Base-by-base conservation (phyloP, 2,113 vertebrate genomes). In the Turdus rufiventris region DNA sequence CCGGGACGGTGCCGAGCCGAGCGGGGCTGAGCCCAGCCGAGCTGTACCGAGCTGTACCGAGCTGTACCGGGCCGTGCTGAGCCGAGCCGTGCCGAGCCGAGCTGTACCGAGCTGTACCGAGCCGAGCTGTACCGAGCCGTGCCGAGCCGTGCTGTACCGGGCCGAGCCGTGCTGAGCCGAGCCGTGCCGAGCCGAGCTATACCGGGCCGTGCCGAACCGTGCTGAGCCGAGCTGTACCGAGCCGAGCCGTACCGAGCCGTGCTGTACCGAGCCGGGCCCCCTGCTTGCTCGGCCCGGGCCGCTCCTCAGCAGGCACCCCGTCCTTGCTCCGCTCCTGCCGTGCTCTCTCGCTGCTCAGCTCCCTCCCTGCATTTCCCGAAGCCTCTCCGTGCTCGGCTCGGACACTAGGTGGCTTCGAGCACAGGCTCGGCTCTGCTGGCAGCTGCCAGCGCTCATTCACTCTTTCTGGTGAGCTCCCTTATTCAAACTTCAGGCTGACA, bases 371-470 rank as follows among this genome's bases (percentile, higher is more conserved):
- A 2, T 93, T 75, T 38, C 77, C 79, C 9, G 11, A 4, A 71
- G 54, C 63, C 2, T 62, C 48, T 76, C 71, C 79, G 50, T 73
- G 66, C 93, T 81, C 81, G 3, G 86, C 94, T 96, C 51, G 92
- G 95, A 97, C 98, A 97, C 98, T 97, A 98, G 98, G 98, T 98
- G 98, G 98, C 97, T 97, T 92, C 84, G 54, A 95, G 96, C 78
- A 73, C 76, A 89, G 88, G 88, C 91, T 95, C 67, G 24, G 87
- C 88, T 95, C 61, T 33, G 48, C 38, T 6, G 93, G 78, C 70
- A 40, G 93, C 89, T 76, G 91, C 45, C 31, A 9, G 43, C 33
- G 18, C 66, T 76, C 87, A 36, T 87, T 72, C 80, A 40, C 79
- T 91, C 78, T 51, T 14, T 78, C 75, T 62, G 96, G 93, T 97